Base-by-base conservation (phyloP, 2,888 invertebrate genomes). In the Dioctria linearis region DNA sequence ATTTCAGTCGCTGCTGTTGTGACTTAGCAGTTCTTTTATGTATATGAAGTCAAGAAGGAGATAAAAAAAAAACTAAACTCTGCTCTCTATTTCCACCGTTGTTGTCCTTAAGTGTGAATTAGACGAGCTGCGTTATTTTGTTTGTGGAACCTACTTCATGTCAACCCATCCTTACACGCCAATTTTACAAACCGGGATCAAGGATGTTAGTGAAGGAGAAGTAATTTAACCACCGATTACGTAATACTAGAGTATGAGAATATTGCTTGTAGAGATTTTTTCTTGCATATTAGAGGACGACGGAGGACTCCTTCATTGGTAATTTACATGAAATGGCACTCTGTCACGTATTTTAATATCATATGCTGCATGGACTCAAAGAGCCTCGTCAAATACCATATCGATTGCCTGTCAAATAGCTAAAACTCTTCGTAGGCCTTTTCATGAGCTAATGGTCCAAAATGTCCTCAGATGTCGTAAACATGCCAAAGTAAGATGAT, bases 371-470 rank as follows among this genome's bases (percentile, higher is more conserved):
- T 39, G 39, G 69, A 37, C 69, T 51, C 40, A 3, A 39, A 69
- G 49, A 51, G 3, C 40, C 54, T 5, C 39, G 39, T 39, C 5
- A 69, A 43, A 25, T 37, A 49, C 46, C 11, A 42, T n/a, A 13
- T 67, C 43, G 6, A 46, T 5, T 13, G 49, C 46, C 37, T 39
- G 25, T 37, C 5, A 5, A 5, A 13, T n/a, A 5, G 5, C 37
- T 5, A 39, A 11, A 8, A 9, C 37, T 61, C 61, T 13, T 61
- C 25, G 25, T 61, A 61, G 37, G 61, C 61, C 4, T 61, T 39
- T 61, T 4, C 11, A 25, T 37, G 37, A 92, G 25, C 75, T 81
- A 80, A 79, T 81, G 81, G 81, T 75, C 75, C 75, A 79, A 73
- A 75, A 67, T 66, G 57, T 42, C 73, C 79, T n/a, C 66, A 51